A percentile compares a stretch with the other conserved stretches of the same genome.
Evolutionary conservation across 2,113 vertebrate genomes (phyloP).

Genomic region (Tragelaphus strepsiceros): DNA sequence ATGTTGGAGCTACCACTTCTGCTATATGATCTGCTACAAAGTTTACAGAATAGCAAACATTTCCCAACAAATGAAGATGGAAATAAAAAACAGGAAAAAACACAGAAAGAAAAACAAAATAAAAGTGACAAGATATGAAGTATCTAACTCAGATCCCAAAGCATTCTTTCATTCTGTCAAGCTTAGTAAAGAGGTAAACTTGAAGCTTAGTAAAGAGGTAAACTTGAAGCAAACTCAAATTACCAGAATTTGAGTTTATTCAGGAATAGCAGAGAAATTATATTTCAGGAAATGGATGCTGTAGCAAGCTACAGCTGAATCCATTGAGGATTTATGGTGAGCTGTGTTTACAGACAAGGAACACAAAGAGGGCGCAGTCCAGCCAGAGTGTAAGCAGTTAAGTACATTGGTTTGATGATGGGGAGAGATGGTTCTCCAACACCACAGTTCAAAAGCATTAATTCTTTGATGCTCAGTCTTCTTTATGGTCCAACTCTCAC

Average conservation of each 20-base stretch:
- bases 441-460: background rate
- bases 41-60: background rate
- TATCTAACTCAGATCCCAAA: background rate
- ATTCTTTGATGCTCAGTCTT: background rate
- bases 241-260: background rate
- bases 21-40: background rate
- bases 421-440: background rate
- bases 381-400: background rate
- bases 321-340: background rate
- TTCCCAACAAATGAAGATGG: constrained; percentile 1
- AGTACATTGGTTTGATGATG: background rate
- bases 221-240: background rate
- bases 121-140: background rate
- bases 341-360: background rate
- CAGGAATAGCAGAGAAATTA: background rate
- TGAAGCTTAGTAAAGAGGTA: background rate
- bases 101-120: background rate
- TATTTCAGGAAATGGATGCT: background rate
- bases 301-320: background rate
- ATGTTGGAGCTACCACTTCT: background rate
- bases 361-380: background rate
- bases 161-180: background rate
- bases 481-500: background rate
- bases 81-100: background rate
- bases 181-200: background rate